Evolutionary conservation across 2,113 vertebrate species (phyloP), one percentile per base, ranked within the genome.

Genomic region (Tenebrosternarchus preto): DNA sequence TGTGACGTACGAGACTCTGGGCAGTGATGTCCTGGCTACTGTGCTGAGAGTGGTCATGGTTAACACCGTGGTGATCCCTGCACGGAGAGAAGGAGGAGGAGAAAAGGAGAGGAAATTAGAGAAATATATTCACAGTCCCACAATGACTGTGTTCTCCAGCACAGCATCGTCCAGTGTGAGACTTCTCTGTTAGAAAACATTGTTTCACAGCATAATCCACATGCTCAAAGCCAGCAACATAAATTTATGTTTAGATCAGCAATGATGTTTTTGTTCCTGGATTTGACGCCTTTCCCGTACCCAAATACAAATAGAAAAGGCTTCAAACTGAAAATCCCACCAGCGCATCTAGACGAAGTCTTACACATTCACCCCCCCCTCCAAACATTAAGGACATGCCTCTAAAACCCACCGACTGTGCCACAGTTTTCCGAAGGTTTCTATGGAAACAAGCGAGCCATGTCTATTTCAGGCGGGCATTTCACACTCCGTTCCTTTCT

Each of bases 1-100:
- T 0, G 97, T 99, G 90, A 98, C 92, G 0, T 99, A 99, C 46
- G 97, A 99, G 50, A 99, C 97, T 17, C 96, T 93, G 5, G 97
- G 97, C 73, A 99, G 85, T 0, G 97, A 98, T 0, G 95, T 98
- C 87, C 97, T 92, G 56, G 97, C 96, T 31, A 99, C 95, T 36
- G 95, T 96, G 83, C 97, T 99, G 86, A 99, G 92, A 0, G 97
- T 99, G 60, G 97, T 99, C 97, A 99, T 99, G 9, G 97, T 98
- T 84, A 99, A 87, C 36, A 99, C 97, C 0, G 97, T 99, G 64
- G 97, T 99, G 85, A 98, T 99, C 24, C 97, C 97, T 99, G 92
- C 7, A 79, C 15, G 63, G 86, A 81, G n/a, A n/a, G n/a, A n/a
- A n/a, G n/a, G n/a, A n/a, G n/a, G n/a, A n/a, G n/a, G n/a, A n/a